These are phyloP conservation scores for Trogon surrucura DNA, from an alignment of 2,113 vertebrate species.

Conservation along the genomic window DNA sequence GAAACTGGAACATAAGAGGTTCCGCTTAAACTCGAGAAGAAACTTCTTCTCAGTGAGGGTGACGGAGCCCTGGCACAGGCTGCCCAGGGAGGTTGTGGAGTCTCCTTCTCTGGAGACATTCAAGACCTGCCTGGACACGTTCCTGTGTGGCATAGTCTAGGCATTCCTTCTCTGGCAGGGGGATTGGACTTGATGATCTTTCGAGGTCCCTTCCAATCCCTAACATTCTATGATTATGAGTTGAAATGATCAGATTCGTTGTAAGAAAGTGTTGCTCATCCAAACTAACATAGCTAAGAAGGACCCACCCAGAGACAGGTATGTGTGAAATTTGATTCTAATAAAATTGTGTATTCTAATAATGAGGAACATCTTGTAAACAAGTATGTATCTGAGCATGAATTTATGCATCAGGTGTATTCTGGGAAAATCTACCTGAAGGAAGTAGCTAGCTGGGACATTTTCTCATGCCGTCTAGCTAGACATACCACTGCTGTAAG, in stretches of 20 bases:
- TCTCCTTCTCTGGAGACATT: too few species aligned
- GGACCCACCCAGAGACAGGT: not conserved
- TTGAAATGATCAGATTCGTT: not conserved
- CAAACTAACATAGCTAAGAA: rapidly evolving
- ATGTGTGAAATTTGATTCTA: not conserved
- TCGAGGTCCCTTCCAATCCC: too few species aligned
- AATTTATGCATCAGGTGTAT: not conserved
- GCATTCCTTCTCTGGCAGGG: too few species aligned
- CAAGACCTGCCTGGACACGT: too few species aligned
- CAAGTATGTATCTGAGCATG: not conserved
- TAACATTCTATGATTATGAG: too few species aligned
- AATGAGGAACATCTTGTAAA: not conserved
- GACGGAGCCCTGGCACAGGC: too few species aligned
- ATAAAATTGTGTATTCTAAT: not conserved
- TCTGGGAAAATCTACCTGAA: not conserved
- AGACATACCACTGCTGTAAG: not conserved
- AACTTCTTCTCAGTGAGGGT: too few species aligned
- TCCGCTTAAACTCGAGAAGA: too few species aligned
- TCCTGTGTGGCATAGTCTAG: too few species aligned
- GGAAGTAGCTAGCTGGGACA: not conserved
- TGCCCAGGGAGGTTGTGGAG: too few species aligned
- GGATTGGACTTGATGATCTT: too few species aligned
- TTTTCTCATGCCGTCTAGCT: not conserved
- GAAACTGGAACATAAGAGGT: too few species aligned
- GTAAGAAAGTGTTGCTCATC: not conserved